These are phyloP conservation scores for Pseudomyrmex concolor DNA, from an alignment of 1,140 invertebrate genomes.

Conservation along the genomic window DNA sequence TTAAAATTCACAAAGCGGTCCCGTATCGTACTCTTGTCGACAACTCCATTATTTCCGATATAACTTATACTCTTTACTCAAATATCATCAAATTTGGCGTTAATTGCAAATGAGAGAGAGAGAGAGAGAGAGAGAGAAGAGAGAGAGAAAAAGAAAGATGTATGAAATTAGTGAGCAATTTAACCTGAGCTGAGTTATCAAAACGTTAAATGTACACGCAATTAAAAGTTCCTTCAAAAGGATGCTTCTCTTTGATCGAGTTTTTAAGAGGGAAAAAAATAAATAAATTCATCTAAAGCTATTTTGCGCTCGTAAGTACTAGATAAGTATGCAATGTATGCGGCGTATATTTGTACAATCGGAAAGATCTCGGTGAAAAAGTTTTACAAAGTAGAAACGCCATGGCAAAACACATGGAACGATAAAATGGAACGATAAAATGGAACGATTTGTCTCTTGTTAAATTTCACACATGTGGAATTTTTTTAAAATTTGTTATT, in stretches of 20 bases:
- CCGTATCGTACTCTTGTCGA: background rate
- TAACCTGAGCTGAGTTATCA: background rate
- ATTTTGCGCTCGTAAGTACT: slow-evolving; percentile 3
- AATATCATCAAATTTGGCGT: background rate
- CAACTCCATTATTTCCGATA: background rate
- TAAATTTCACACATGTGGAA: background rate
- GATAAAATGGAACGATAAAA: background rate
- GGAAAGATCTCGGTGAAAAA: background rate
- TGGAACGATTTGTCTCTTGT: background rate
- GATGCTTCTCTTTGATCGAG: background rate
- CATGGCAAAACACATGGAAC: too few species aligned
- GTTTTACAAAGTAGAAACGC: background rate
- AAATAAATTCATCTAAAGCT: slow-evolving; percentile 1
- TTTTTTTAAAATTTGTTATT: slow-evolving; percentile 3
- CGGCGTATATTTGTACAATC: slow-evolving; percentile 4
- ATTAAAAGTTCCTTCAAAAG: too few species aligned
- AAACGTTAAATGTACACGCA: background rate
- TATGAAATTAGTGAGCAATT: background rate
- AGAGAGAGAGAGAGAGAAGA: background rate
- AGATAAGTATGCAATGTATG: slow-evolving; percentile 4
- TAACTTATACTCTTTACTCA: background rate
- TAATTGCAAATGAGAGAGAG: background rate
- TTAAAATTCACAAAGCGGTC: background rate
- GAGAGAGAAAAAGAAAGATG: background rate
- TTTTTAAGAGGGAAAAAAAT: background rate